Evolutionary conservation across 2,888 invertebrate genomes (phyloP).

Genomic region (Thyatira batis): DNA sequence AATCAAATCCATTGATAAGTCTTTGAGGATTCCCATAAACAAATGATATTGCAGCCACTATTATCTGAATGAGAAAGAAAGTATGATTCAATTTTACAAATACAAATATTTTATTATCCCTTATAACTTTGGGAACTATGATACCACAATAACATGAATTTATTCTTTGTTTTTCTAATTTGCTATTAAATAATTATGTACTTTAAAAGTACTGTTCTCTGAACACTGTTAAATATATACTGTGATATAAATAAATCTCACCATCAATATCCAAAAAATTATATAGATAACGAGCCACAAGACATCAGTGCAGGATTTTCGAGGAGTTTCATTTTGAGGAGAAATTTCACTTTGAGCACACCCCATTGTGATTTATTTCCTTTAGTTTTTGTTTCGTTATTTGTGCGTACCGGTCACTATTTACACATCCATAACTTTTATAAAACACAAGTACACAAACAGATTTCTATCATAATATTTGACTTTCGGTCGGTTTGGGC

Average conservation of each 20-base stretch:
- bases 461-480: no score
- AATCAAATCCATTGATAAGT: conserved; percentile 95
- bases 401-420: no score
- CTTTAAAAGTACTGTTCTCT: no score
- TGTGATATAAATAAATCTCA: conserved; percentile 61
- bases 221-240: no score
- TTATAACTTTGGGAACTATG: no score
- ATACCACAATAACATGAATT: no score
- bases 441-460: no score
- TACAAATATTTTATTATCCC: no score
- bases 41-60: conserved; percentile 92
- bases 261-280: conserved; percentile 92
- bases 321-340: conserved; percentile 83
- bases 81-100: background rate
- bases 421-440: no score
- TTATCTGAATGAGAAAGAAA: conserved; percentile 80
- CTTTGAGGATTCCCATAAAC: conserved; percentile 93
- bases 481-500: no score
- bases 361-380: conserved; percentile 78
- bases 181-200: no score
- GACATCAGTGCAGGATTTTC: conserved; percentile 91
- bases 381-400: no score
- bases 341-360: conserved; percentile 85
- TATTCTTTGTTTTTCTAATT: background rate
- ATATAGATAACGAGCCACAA: conserved; percentile 91